Conservation (phyloP, 2,797 vertebrate genomes). For the Poeciliopsis paucimaculata region DNA sequence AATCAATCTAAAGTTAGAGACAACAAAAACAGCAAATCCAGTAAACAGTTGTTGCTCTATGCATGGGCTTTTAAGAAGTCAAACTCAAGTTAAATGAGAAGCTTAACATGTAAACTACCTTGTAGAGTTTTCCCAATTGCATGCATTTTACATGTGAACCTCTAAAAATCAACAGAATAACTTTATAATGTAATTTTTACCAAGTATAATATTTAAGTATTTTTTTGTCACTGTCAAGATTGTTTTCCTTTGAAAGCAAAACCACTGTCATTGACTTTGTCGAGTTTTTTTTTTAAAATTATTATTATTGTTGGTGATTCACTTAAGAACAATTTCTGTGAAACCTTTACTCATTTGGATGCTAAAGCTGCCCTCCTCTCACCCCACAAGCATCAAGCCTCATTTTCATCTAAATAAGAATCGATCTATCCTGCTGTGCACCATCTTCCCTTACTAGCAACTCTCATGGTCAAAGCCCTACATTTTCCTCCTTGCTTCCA, state of each 20-base stretch:
- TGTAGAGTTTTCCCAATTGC: background rate
- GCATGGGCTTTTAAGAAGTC: conserved; percentile 51
- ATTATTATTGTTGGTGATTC: conserved; percentile 52
- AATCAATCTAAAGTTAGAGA: conserved; percentile 86
- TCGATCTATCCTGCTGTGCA: conserved; percentile 83
- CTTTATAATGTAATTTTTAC: conserved; percentile 29
- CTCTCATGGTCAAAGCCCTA: conserved; percentile 80
- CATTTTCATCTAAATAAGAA: conserved; percentile 91
- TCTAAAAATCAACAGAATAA: background rate
- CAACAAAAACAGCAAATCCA: conserved; percentile 73
- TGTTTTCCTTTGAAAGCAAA: conserved; percentile 46
- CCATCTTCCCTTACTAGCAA: conserved; percentile 79
- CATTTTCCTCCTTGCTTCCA: conserved; percentile 72
- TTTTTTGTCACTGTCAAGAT: conserved; percentile 37
- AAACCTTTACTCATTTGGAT: conserved; percentile 79
- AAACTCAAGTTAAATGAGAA: conserved; percentile 12
- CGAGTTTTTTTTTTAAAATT: conserved; percentile 49
- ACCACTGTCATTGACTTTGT: conserved; percentile 50
- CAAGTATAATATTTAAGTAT: conserved; percentile 25
- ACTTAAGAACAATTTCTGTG: conserved; percentile 66
- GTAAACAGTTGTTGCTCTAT: conserved; percentile 65
- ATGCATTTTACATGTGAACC: background rate
- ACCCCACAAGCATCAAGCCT: conserved; percentile 83
- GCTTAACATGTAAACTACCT: background rate
- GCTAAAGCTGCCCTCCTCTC: conserved; percentile 81